These are phyloP conservation scores for Catharus minimus DNA, from an alignment of 2,113 vertebrate genomes.

Conservation along the genomic window DNA sequence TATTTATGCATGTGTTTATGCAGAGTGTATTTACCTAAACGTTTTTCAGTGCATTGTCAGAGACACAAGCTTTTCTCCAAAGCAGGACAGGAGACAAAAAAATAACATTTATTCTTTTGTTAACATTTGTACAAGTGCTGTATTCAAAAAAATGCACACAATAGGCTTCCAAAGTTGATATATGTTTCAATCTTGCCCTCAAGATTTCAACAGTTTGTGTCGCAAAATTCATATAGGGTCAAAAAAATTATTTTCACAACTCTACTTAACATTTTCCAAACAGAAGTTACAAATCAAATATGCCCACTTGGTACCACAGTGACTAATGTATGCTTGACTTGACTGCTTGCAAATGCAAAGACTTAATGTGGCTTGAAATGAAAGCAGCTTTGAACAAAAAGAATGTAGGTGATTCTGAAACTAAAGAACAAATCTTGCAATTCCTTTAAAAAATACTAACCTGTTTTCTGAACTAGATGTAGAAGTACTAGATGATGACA, in stretches of 20 bases:
- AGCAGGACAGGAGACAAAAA: neutral
- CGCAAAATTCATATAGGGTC: neutral
- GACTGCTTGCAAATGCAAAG: neutral
- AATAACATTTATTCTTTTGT: neutral
- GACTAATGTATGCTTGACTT: neutral
- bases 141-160: neutral
- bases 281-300: neutral
- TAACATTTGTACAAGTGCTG: neutral
- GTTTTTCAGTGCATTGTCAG: neutral
- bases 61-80: neutral
- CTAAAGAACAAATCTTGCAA: constrained; percentile 38
- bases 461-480: constrained; percentile 90
- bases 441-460: constrained; percentile 73
- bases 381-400: constrained; percentile 35
- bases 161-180: neutral
- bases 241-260: neutral
- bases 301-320: neutral
- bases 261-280: neutral
- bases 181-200: neutral
- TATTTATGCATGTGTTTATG: neutral
- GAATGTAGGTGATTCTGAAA: constrained; percentile 21
- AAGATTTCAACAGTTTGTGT: neutral
- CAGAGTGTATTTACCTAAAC: neutral
- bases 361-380: constrained; percentile 8
- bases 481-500: constrained; percentile 85